Evolutionary conservation across 1,140 invertebrate genomes (phyloP).

Genomic region (Adelges cooleyi): DNA sequence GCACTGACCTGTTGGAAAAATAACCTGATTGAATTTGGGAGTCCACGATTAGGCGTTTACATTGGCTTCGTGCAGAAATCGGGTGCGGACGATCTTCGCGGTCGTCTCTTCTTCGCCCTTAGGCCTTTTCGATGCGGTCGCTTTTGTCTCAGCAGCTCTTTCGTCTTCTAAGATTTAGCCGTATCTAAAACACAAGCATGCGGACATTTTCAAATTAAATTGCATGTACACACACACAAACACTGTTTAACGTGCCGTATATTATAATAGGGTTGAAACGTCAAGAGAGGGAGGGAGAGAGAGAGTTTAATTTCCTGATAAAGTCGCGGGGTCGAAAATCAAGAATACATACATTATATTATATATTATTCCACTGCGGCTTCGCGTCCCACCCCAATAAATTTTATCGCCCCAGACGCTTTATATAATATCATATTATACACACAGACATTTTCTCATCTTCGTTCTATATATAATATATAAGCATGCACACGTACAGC

Average conservation of each 20-base stretch:
- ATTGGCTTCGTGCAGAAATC: constrained; percentile 20
- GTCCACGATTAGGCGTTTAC: constrained; percentile 26
- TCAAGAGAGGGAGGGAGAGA: not conserved
- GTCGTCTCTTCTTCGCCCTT: not conserved
- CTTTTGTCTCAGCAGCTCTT: not conserved
- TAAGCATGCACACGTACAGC: too few species aligned
- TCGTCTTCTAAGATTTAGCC: not conserved
- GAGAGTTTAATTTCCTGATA: constrained; percentile 20
- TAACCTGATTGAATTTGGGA: constrained; percentile 26
- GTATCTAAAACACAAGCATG: constrained; percentile 1
- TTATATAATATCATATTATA: too few species aligned
- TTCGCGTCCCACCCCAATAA: not conserved
- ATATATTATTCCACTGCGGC: not conserved
- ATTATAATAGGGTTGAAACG: not conserved
- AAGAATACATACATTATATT: too few species aligned
- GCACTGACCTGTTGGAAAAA: constrained; percentile 12
- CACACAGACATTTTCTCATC: too few species aligned
- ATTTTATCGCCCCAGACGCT: constrained; percentile 5
- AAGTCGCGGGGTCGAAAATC: not conserved
- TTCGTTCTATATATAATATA: too few species aligned
- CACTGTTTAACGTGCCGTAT: too few species aligned
- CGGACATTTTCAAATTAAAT: too few species aligned
- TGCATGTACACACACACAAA: too few species aligned
- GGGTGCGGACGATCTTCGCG: not conserved
- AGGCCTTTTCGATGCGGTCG: not conserved